These are phyloP conservation scores for Eupithecia exiguata DNA, from an alignment of 2,888 invertebrate genomes.

Conservation along the genomic window DNA sequence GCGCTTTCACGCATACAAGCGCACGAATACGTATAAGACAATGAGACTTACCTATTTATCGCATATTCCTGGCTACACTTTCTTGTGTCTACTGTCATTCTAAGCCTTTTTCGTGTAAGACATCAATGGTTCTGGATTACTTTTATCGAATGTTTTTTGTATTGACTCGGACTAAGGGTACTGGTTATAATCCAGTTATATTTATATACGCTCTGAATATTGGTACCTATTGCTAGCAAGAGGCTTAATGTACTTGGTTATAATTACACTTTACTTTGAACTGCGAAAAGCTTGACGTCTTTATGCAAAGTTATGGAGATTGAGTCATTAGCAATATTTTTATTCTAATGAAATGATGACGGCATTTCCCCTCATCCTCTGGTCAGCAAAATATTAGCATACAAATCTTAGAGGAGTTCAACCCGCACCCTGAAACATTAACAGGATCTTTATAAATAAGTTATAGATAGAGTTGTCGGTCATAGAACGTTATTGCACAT, in stretches of 20 bases:
- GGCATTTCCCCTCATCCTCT: constrained; percentile 55
- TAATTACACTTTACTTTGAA: constrained; percentile 23
- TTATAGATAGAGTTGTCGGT: background rate
- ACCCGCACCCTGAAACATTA: constrained; percentile 14
- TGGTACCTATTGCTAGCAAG: too few relatives aligned
- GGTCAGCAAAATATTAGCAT: constrained; percentile 73
- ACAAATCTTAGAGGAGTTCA: constrained; percentile 50
- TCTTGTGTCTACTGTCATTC: too few relatives aligned
- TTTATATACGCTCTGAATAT: too few relatives aligned
- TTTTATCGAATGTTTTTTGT: too few relatives aligned
- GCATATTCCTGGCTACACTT: too few relatives aligned
- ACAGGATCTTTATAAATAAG: background rate
- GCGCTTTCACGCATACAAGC: too few relatives aligned
- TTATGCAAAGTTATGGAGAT: constrained; percentile 82
- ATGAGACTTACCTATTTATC: too few relatives aligned
- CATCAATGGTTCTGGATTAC: too few relatives aligned
- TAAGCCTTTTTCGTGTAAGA: too few relatives aligned
- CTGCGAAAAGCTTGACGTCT: constrained; percentile 15
- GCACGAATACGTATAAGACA: too few relatives aligned
- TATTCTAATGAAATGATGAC: constrained; percentile 77
- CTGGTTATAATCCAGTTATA: too few relatives aligned
- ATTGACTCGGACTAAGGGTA: too few relatives aligned
- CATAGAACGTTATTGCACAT: background rate
- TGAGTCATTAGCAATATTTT: constrained; percentile 80
- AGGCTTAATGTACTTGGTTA: background rate